These are phyloP conservation scores for Picathartes gymnocephalus DNA, from an alignment of 2,113 vertebrate genomes.

Conservation along the genomic window DNA sequence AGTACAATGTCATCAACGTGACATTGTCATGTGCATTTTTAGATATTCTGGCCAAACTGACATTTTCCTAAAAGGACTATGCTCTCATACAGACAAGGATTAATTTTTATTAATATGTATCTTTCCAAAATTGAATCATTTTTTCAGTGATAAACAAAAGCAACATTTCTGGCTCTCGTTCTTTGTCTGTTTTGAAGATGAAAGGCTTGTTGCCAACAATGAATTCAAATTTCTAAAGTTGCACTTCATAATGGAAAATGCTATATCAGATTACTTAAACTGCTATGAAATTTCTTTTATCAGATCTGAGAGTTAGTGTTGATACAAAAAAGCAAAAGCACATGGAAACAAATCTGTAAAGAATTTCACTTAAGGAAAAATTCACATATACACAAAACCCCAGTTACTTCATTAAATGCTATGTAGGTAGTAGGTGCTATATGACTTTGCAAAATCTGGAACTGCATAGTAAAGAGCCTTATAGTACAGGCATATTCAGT, in stretches of 20 bases:
- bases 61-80: not conserved
- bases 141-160: not conserved
- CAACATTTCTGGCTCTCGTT: not conserved
- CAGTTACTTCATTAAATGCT: not conserved
- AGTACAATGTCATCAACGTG: not conserved
- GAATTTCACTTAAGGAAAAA: not conserved
- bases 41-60: not conserved
- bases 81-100: not conserved
- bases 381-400: not conserved
- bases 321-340: not conserved
- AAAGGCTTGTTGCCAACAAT: not conserved
- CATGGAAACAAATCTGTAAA: constrained; percentile 11
- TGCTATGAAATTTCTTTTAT: not conserved
- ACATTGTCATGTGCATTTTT: not conserved
- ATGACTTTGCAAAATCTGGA: not conserved
- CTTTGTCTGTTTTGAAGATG: not conserved
- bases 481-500: not conserved
- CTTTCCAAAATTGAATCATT: not conserved
- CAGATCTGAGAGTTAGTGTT: not conserved
- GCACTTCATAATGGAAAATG: not conserved
- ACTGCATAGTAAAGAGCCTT: not conserved
- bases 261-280: not conserved
- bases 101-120: not conserved
- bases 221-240: not conserved
- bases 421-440: not conserved